Conservation (phyloP, 1,140 invertebrate species). For the Anastrepha obliqua region DNA sequence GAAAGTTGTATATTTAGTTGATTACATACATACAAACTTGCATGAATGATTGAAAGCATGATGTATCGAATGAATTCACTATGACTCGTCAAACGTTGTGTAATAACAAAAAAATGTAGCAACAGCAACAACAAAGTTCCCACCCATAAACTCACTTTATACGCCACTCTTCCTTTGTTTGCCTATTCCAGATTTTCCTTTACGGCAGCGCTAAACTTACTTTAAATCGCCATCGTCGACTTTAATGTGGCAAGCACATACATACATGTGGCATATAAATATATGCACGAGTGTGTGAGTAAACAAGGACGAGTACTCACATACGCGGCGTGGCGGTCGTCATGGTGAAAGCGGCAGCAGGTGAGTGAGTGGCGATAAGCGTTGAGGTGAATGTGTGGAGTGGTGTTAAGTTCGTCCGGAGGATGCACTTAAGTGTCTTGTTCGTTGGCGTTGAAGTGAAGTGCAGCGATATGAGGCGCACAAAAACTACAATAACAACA, state of each 20-base stretch:
- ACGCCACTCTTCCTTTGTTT: background rate
- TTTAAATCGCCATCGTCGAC: background rate
- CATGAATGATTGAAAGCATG: conserved; percentile 1
- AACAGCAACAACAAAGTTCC: background rate
- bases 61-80: conserved; percentile 11
- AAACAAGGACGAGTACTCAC: background rate
- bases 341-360: conserved; percentile 29
- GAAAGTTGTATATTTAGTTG: background rate
- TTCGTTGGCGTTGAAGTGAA: conserved; percentile 48
- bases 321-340: conserved; percentile 5
- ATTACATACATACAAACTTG: background rate
- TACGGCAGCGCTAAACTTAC: background rate
- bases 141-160: background rate
- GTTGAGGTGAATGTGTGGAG: background rate
- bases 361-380: background rate
- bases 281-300: background rate
- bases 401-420: conserved; percentile 44
- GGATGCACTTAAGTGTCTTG: conserved; percentile 50
- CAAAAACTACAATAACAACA: background rate
- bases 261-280: background rate
- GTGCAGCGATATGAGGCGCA: conserved; percentile 2
- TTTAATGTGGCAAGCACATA: background rate
- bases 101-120: background rate
- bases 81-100: background rate
- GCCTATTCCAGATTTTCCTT: conserved; percentile 21